Evolutionary conservation across 2,797 vertebrate species (phyloP).

Genomic region (Chiroxiphia lanceolata): DNA sequence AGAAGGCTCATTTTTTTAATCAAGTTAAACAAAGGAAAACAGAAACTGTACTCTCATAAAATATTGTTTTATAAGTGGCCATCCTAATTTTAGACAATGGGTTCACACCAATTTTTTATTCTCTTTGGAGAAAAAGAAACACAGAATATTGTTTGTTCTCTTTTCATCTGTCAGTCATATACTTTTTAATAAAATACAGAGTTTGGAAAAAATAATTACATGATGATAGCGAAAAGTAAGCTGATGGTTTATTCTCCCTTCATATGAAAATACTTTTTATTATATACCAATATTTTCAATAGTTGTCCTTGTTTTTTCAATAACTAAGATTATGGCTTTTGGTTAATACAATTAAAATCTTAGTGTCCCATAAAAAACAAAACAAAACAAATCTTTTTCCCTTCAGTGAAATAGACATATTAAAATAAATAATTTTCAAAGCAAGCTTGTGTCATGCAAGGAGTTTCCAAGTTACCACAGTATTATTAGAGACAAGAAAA

Average conservation of each 20-base stretch:
- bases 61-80: background rate
- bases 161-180: background rate
- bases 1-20: background rate
- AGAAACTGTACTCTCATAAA: background rate
- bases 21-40: background rate
- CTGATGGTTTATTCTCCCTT: background rate
- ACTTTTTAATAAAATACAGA: background rate
- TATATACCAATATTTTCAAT: background rate
- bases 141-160: background rate
- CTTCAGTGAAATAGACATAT: background rate
- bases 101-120: background rate
- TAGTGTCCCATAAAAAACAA: background rate
- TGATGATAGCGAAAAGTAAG: background rate
- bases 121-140: background rate
- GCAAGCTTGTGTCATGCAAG: background rate
- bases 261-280: background rate
- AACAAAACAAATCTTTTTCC: background rate
- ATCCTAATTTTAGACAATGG: background rate
- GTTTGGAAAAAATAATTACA: background rate
- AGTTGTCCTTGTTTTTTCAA: slow-evolving; percentile 5
- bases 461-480: background rate
- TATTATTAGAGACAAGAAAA: background rate
- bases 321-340: background rate
- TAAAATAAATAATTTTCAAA: background rate
- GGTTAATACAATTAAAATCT: background rate